Evolutionary conservation across 1,140 invertebrate genomes (phyloP).

Genomic region (Cydia splendana): DNA sequence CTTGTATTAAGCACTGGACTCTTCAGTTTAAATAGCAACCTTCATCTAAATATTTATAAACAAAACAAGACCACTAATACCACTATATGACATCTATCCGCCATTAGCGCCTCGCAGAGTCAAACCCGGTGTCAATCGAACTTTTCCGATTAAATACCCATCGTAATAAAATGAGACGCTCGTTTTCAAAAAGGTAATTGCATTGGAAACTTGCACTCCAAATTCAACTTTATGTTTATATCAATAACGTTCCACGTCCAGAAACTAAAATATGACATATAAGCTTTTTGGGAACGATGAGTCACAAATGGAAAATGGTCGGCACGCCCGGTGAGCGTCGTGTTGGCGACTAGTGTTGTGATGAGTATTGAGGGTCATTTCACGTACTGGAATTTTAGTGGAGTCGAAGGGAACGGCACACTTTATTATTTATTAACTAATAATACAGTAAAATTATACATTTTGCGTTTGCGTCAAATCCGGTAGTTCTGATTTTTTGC

Average conservation of each 20-base stretch:
- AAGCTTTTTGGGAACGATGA: background rate
- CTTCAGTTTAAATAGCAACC: background rate
- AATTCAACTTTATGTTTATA: background rate
- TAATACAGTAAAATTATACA: no score
- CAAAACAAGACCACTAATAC: background rate
- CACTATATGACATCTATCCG: conserved; percentile 4
- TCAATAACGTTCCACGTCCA: background rate
- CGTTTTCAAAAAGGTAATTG: background rate
- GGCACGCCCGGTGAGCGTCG: conserved; percentile 24
- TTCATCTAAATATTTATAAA: background rate
- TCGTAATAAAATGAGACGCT: conserved; percentile 38
- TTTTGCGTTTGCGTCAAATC: no score
- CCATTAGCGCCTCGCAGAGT: conserved; percentile 53
- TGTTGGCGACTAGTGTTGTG: conserved; percentile 1
- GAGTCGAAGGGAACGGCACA: background rate
- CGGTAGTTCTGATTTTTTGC: no score
- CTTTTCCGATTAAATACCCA: conserved; percentile 53
- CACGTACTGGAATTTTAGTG: conserved; percentile 5
- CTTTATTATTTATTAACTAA: background rate
- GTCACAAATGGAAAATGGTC: conserved; percentile 35
- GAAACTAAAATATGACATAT: background rate
- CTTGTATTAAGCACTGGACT: no score
- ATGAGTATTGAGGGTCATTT: background rate
- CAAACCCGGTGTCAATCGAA: conserved; percentile 52
- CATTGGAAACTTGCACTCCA: background rate